phyloP scores from a whole-genome alignment of 2,888 invertebrate genomes.

The Acanthosoma haemorrhoidale region DNA sequence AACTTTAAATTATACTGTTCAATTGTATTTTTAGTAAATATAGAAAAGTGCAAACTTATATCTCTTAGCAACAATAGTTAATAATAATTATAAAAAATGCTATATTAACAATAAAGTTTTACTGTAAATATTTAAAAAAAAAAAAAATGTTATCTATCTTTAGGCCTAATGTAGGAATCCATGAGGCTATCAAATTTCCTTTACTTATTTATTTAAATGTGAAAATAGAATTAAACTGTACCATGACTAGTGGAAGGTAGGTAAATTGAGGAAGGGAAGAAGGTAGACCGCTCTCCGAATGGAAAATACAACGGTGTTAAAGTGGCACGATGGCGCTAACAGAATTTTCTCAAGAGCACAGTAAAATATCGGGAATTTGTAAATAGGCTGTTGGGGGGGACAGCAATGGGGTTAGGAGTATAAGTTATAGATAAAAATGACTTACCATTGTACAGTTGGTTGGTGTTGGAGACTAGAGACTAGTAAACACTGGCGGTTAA shows the following conservation, averaged over 20 bases:
- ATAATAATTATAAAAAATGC: neutral
- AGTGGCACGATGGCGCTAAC: constrained; percentile 21
- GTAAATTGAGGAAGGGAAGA: neutral
- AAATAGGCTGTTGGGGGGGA: neutral
- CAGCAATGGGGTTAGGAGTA: neutral
- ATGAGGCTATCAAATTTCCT: constrained; percentile 27
- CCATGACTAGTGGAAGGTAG: no score
- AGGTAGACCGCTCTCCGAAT: no score
- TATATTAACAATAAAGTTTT: neutral
- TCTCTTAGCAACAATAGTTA: neutral
- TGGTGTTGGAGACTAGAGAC: constrained; percentile 38
- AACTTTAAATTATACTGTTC: no score
- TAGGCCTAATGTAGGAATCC: constrained; percentile 14
- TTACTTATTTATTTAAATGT: neutral
- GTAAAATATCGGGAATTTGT: no score
- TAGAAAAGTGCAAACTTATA: no score
- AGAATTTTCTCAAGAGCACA: neutral
- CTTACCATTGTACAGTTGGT: constrained; percentile 36
- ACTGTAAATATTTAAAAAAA: neutral
- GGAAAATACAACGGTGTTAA: neutral
- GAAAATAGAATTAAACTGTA: neutral
- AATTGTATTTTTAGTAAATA: no score
- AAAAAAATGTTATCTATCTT: constrained; percentile 15
- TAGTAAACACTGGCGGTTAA: constrained; percentile 41
- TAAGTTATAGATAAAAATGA: neutral